Base-by-base conservation (phyloP, 64 coral and sea anemone species). In the Hydrozoanthus tunicans region DNA sequence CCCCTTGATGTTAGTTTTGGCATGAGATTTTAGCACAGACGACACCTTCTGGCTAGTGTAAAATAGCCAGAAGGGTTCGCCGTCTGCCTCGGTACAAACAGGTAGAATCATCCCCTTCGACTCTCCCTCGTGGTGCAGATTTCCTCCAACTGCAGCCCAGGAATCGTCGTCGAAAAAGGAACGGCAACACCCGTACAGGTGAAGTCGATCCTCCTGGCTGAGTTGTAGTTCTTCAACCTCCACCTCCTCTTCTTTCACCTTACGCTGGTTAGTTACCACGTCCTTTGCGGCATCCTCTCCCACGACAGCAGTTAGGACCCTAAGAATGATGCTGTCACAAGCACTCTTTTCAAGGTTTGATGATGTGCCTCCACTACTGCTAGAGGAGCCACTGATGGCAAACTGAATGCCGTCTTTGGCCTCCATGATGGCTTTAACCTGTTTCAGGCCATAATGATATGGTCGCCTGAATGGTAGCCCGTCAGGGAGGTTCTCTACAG, bases 31-130 rank as follows among this genome's bases (percentile, higher is more conserved):
- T 6, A 70, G 10, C 5, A 91, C 57, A 1, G 51, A 54, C 43
- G 79, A 71, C 7, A 71, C 14, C 53, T 82, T 91, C 63, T 82
- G 64, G 3, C 55, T 73, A 5, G 77, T 17, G 1, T 64, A 67
- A 81, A 91, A 91, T 0, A 91, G 59, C 90, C 90, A 91, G 58
- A 82, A 91, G 58, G 64, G 51, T 54, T 91, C 86, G 62, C 53
- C 79, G 59, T 81, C 90, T 51, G 90, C 20, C 53, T 82, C 68
- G 7, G 78, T 91, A 58, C 82, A 91, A 14, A 91, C 80, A 3
- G 90, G 90, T 15, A 91, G 12, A 55, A 91, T 53, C 5, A 82
- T 20, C 6, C 53, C 43, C 51, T 80, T 25, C 26, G 11, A 20
- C 3, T 81, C 90, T 25, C 6, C 6, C 15, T 9, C 4, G 58